Base-by-base conservation (phyloP, 2,113 vertebrate species). In the Equus przewalskii region DNA sequence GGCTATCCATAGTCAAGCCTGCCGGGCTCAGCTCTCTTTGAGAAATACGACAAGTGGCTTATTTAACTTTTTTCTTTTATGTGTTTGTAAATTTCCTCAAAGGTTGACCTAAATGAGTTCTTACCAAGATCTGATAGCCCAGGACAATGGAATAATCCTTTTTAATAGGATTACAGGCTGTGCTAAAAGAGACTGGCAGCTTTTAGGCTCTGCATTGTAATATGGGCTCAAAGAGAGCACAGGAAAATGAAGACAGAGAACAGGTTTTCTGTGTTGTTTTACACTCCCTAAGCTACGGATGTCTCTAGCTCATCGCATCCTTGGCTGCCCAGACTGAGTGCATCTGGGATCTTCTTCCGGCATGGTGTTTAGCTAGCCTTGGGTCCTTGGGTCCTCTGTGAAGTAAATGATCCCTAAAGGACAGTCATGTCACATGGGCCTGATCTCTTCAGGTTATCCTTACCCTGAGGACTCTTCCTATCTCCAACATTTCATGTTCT, bases 91-190 rank as follows among this genome's bases (percentile, higher is more conserved):
- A 98, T 98, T 98, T 98, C 97, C 97, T 97, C 95, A 98, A 98
- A 98, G 98, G 94, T 95, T 98, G 98, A 98, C 98, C 98, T 98
- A 98, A 98, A 98, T 97, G 97, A 98, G 97, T 98, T 98, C 98
- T 98, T 98, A 98, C 97, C 93, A 98, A 18, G 36, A 99, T 98
- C 99, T 98, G 98, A 98, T 98, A 98, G 95, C 93, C 75, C 93
- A 97, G 98, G 98, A 99, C 98, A 98, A 98, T 97, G 98, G 96
- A 98, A 96, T 99, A 99, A 99, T 98, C 98, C 98, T 87, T 98
- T 91, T 97, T 98, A 99, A 99, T 98, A 98, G 98, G 98, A 98
- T 99, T 99, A 98, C 36, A 96, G 98, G 46, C 98, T 98, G 86
- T 89, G 95, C 85, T 97, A 96, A 98, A 98, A 92, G 94, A 98